These are phyloP conservation scores for Arbacia lixula DNA, from an alignment of 53 echinoderm and acorn worm species.

Conservation along the genomic window DNA sequence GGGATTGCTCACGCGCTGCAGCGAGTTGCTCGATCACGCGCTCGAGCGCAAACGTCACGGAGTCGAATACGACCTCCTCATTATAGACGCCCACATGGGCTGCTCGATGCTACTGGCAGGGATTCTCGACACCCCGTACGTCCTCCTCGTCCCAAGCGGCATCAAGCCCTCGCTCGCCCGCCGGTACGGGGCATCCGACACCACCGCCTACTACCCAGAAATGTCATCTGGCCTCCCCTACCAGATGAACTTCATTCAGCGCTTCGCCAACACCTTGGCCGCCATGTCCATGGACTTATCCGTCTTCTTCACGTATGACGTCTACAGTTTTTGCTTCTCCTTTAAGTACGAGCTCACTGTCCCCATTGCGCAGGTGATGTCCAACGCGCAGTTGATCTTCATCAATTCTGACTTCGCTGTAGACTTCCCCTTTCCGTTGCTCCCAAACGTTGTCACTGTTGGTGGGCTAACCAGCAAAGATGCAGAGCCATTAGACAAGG, in stretches of 20 bases:
- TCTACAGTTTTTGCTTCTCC: neutral
- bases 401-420: constrained; percentile 39
- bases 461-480: constrained; percentile 16
- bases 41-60: constrained; percentile 12
- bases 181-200: constrained; percentile 22
- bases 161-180: constrained; percentile 45
- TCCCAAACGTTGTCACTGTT: constrained; percentile 20
- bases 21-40: constrained; percentile 9
- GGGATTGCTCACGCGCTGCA: constrained; percentile 14
- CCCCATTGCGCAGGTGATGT: neutral
- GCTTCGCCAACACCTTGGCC: constrained; percentile 10
- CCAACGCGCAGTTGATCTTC: constrained; percentile 12
- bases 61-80: constrained; percentile 27
- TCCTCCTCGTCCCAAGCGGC: constrained; percentile 31
- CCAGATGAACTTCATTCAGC: constrained; percentile 9
- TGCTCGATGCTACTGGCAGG: constrained; percentile 27
- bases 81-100: constrained; percentile 7
- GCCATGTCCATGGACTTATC: neutral
- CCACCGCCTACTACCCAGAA: constrained; percentile 25
- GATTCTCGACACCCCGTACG: constrained; percentile 27
- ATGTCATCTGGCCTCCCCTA: constrained; percentile 26
- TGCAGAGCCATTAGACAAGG: neutral
- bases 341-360: neutral
- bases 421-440: constrained; percentile 33
- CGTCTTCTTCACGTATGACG: constrained; percentile 24